These are phyloP conservation scores for Megaustenia siamemsis DNA, from an alignment of 2,888 invertebrate genomes.

Conservation along the genomic window DNA sequence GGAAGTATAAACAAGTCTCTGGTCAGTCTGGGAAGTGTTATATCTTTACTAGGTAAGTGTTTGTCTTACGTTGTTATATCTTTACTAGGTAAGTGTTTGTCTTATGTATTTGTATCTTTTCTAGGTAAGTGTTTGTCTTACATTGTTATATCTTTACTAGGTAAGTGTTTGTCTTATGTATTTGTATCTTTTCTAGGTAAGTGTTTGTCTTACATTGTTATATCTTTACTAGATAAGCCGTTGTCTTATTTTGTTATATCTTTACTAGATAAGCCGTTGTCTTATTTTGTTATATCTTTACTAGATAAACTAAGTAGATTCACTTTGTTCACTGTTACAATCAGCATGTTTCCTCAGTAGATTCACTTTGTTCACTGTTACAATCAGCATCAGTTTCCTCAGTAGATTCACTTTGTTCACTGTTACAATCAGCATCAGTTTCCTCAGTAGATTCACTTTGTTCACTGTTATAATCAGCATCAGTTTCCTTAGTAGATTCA, in stretches of 20 bases:
- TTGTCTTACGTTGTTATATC: neutral
- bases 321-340: too few species aligned
- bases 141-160: neutral
- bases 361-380: too few species aligned
- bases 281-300: neutral
- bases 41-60: conserved; percentile 87
- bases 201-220: conserved; percentile 47
- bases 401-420: too few species aligned
- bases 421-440: too few species aligned
- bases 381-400: too few species aligned
- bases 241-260: conserved; percentile 83
- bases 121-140: conserved; percentile 84
- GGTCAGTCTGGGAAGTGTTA: conserved; percentile 90
- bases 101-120: conserved; percentile 84
- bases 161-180: neutral
- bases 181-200: conserved; percentile 89
- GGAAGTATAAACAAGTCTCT: conserved; percentile 89
- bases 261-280: conserved; percentile 85
- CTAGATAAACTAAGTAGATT: neutral
- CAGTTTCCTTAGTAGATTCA: too few species aligned
- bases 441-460: too few species aligned
- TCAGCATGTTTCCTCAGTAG: too few species aligned
- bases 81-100: neutral
- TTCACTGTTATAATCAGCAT: too few species aligned
- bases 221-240: neutral